Percentiles rank a stretch among this genome's conserved stretches.
Evolutionary conservation across 23 tunicate species (phyloP).

Genomic region (Corella eumyota): DNA sequence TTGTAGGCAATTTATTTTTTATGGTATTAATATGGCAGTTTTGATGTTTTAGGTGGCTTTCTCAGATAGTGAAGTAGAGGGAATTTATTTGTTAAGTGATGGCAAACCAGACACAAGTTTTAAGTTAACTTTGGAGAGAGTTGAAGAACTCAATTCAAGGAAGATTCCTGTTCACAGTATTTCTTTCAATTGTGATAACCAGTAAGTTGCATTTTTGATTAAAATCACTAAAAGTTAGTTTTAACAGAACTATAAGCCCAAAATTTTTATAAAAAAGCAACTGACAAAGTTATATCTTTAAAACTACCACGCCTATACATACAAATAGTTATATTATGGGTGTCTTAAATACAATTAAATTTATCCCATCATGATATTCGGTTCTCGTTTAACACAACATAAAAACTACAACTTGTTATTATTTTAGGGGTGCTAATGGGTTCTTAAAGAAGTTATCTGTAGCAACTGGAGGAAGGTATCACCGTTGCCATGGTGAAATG

Average conservation of each 20-base stretch:
- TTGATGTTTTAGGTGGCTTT: constrained; percentile 31
- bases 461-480: constrained; percentile 60
- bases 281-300: no score
- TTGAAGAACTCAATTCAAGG: constrained; percentile 19
- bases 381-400: no score
- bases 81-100: constrained; percentile 60
- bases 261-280: no score
- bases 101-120: constrained; percentile 90
- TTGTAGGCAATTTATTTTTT: no score
- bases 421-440: constrained; percentile 40
- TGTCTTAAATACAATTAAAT: no score
- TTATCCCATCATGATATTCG: no score
- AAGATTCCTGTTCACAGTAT: constrained; percentile 68
- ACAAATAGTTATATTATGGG: no score
- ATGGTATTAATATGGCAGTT: no score
- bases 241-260: no score
- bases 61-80: constrained; percentile 48
- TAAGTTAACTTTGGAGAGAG: constrained; percentile 63
- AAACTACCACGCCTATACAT: not conserved
- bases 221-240: no score
- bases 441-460: constrained; percentile 34
- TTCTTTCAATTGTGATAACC: constrained; percentile 69
- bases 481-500: constrained; percentile 62
- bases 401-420: no score
- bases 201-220: no score